Evolutionary conservation across 2,797 vertebrate species (phyloP), one percentile per base, ranked within the genome.

Genomic region (Muscicapa striata): DNA sequence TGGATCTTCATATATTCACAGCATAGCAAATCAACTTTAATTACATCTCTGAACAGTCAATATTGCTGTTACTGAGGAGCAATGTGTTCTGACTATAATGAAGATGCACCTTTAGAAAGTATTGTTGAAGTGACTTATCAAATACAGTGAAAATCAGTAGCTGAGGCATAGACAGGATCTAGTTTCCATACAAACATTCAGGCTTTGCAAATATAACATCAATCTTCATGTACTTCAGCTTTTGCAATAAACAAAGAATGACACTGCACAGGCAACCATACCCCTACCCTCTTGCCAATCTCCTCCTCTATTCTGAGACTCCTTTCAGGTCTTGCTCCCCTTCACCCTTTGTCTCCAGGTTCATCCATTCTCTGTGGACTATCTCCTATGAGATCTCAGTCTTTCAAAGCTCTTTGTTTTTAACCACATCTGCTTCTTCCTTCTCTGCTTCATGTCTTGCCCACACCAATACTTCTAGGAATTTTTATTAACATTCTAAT

Each of bases 21-120:
- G 79, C 86, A 90, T 48, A 87, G 36, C 59, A 87, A 73, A 92
- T 79, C 68, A 82, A 70, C 55, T 92, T 75, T 78, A 90, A 84
- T 87, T 83, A 82, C 52, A 52, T 45, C 30, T 73, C 36, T 90
- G 80, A 88, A 73, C 29, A 67, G 55, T 89, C 70, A 68, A 49
- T 88, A 69, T 78, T 84, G 29, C 15, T 90, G 22, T 40, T 75
- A 62, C 66, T 79, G 69, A 89, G 51, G n/a, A 82, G 57, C 45
- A 84, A 66, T 55, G 36, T 58, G 46, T 66, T 91, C 63, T 58
- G 58, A 49, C 51, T 73, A 27, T 73, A 93, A 90, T 78, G n/a
- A 93, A 59, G 24, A 64, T 0, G 12, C 12, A 30, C 30, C 70
- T 72, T 69, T 66, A 63, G 32, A 90, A 91, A 77, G 10, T 24